Evolutionary conservation across 2,797 vertebrate species (phyloP), one percentile per base, ranked within the genome.

Genomic region (Pyrocephalus nanus): DNA sequence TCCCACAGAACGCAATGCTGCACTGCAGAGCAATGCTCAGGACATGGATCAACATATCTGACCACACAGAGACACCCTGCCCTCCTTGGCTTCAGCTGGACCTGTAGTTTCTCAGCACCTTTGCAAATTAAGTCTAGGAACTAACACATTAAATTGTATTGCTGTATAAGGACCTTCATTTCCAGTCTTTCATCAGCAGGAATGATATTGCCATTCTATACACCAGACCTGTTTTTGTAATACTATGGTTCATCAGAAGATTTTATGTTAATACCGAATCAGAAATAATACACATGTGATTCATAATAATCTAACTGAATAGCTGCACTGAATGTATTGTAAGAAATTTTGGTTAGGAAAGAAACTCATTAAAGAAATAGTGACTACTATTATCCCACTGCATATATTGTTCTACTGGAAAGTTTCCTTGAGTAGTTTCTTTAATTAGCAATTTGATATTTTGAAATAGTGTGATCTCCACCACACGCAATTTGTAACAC

Each of bases 201-300:
- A 96, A 88, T 85, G 64, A 64, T 87, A 87, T 48, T 95, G 47
- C 71, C 86, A 74, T 91, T 86, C 90, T 84, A 55, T 84, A 57
- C 73, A 84, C 57, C 64, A 95, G 83, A 90, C 91, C 92, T 92
- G 88, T 47, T 96, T 96, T 86, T 86, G 86, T 89, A 95, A 88
- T 93, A 75, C 90, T 67, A 34, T 51, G 74, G 77, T 95, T 97
- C 95, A 95, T 93, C 86, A 92, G 71, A 94, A 95, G 74, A 85
- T 96, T 96, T 93, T 96, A 96, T 95, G 94, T 48, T 96, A 95
- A 95, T 93, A 95, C 34, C 18, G 0, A 85, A 95, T 85, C 90
- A 97, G 86, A 96, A 96, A 93, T 94, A 96, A 96, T 95, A 94
- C 95, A 95, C 95, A 95, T 96, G 93, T 95, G 96, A 96, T 97